A percentile compares a stretch with the other conserved stretches of the same genome.
Evolutionary conservation across 2,113 vertebrate genomes (phyloP).

Genomic region (Ivindomyrus marchei): DNA sequence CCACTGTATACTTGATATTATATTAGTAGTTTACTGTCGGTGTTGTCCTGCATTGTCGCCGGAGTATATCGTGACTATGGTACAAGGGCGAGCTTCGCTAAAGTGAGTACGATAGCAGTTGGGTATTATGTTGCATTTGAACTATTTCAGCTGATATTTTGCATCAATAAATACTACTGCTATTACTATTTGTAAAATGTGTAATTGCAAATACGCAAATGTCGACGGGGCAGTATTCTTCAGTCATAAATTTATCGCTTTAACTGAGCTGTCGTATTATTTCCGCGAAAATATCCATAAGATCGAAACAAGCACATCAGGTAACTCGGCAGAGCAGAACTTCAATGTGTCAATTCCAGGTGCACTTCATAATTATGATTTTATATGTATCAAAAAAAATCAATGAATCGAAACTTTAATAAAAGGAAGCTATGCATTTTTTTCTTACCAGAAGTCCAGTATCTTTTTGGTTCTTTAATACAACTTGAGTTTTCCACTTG

Average conservation of each 20-base stretch:
- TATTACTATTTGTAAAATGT: not conserved
- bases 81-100: not conserved
- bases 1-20: not conserved
- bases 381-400: not conserved
- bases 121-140: not conserved
- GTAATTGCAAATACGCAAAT: not conserved
- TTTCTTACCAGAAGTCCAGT: slow-evolving; percentile 16
- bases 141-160: not conserved
- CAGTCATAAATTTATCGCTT: not conserved
- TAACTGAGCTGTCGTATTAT: not conserved
- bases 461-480: not conserved
- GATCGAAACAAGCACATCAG: not conserved
- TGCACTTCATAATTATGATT: not conserved
- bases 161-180: not conserved
- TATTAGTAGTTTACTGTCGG: not conserved
- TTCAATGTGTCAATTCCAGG: not conserved
- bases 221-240: not conserved
- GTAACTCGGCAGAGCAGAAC: not conserved
- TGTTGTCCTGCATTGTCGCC: not conserved
- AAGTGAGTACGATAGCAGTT: not conserved
- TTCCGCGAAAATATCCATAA: not conserved
- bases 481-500: not conserved
- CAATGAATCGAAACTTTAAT: not conserved
- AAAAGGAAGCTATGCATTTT: not conserved
- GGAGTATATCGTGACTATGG: not conserved